Conservation (phyloP, 2,888 invertebrate genomes). For the Trissolcus japonicus region DNA sequence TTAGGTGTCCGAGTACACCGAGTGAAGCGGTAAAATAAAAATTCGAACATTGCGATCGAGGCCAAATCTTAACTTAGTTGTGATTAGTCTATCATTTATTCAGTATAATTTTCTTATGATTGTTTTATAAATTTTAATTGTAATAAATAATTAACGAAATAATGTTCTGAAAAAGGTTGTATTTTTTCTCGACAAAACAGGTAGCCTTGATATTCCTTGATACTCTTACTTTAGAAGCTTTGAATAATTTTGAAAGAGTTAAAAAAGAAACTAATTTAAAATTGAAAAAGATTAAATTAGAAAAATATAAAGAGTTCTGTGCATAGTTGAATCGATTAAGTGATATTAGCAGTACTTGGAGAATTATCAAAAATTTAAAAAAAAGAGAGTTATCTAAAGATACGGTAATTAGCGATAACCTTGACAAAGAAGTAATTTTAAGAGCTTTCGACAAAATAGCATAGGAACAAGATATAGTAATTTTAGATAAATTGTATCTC, state of each 20-base stretch:
- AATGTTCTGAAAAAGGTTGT: too few species aligned
- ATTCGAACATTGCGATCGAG: too few species aligned
- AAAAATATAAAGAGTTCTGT: not conserved
- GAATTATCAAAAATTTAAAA: not conserved
- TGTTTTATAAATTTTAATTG: too few species aligned
- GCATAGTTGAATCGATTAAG: not conserved
- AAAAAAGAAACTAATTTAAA: conserved; percentile 2
- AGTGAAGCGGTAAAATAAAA: too few species aligned
- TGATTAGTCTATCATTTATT: too few species aligned
- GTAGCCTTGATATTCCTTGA: too few species aligned
- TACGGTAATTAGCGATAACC: not conserved
- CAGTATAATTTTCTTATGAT: too few species aligned
- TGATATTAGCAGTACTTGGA: not conserved
- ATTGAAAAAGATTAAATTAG: not conserved
- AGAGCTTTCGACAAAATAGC: not conserved
- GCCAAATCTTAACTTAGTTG: too few species aligned
- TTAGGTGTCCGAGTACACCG: too few species aligned
- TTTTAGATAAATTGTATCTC: not conserved
- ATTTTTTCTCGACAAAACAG: too few species aligned
- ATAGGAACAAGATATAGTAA: not conserved
- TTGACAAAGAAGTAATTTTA: not conserved
- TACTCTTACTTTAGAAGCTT: not conserved
- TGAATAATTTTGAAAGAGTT: not conserved
- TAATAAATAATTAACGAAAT: too few species aligned
- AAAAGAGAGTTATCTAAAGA: not conserved